Conservation (phyloP, 1,140 invertebrate species). For the Chionoecetes opilio region DNA sequence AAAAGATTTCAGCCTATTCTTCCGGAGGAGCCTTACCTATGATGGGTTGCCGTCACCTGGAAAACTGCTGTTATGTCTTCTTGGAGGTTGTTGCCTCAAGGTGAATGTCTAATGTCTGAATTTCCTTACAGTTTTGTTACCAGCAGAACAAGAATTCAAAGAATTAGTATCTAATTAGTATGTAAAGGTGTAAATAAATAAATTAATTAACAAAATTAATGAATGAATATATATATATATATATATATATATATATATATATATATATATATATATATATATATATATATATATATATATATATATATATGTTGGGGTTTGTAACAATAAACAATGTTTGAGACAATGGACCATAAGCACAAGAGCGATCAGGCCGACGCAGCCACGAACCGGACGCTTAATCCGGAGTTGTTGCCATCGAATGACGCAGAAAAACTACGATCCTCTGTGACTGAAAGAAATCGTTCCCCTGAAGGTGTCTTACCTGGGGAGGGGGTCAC, state of each 20-base stretch:
- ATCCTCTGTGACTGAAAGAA: not conserved
- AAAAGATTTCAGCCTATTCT: constrained; percentile 62
- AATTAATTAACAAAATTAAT: too few species aligned
- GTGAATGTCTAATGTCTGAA: not conserved
- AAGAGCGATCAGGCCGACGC: too few species aligned
- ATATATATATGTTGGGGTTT: constrained; percentile 8
- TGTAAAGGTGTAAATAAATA: constrained; percentile 17
- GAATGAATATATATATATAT: not conserved
- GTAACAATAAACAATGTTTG: too few species aligned
- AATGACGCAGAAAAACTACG: constrained; percentile 16
- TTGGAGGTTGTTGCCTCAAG: not conserved
- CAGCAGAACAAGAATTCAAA: not conserved
- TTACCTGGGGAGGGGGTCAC: not conserved
- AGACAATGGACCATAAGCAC: not conserved
- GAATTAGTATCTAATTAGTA: constrained; percentile 2
- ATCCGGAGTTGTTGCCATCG: not conserved
- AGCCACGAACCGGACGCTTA: not conserved
- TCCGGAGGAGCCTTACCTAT: not conserved
- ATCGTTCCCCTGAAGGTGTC: not conserved
- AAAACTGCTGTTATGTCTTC: not conserved
- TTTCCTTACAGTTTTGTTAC: too few species aligned
- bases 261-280: not conserved
- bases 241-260: not conserved
- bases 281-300: constrained; percentile 35
- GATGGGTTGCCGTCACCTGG: constrained; percentile 22